Conservation (phyloP, 2,797 vertebrate species). For the Manis crassicaudata region DNA sequence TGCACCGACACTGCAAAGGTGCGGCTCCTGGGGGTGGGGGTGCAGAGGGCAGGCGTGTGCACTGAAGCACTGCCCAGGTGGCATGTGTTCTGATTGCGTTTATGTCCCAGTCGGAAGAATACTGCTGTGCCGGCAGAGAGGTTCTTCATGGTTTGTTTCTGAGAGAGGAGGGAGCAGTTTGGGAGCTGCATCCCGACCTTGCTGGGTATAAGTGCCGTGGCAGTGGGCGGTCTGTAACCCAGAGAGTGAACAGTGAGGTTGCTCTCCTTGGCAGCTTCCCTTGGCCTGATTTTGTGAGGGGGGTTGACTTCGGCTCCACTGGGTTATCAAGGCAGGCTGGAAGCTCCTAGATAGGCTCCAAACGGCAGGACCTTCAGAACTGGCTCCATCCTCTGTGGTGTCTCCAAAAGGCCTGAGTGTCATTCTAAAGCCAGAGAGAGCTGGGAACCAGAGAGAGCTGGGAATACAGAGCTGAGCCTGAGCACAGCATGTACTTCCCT, state of each 20-base stretch:
- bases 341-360: neutral
- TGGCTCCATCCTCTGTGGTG: rapidly evolving
- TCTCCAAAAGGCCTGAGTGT: neutral
- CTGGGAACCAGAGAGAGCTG: neutral
- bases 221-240: neutral
- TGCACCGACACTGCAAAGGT: slow-evolving; percentile 99
- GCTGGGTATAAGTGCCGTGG: neutral
- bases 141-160: neutral
- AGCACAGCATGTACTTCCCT: neutral
- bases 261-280: neutral
- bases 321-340: neutral
- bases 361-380: too few species aligned
- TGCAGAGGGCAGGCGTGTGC: neutral
- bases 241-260: neutral
- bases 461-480: too few species aligned
- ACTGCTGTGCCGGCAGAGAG: neutral
- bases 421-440: neutral
- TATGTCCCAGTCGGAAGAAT: too few species aligned
- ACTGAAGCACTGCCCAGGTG: too few species aligned
- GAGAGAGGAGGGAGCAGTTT: neutral
- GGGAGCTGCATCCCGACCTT: neutral
- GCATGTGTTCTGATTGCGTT: too few species aligned
- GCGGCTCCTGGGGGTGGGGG: neutral
- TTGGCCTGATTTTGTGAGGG: neutral
- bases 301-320: neutral